Base-by-base conservation (phyloP, 2,113 vertebrate species). In the Nannospalax galili region DNA sequence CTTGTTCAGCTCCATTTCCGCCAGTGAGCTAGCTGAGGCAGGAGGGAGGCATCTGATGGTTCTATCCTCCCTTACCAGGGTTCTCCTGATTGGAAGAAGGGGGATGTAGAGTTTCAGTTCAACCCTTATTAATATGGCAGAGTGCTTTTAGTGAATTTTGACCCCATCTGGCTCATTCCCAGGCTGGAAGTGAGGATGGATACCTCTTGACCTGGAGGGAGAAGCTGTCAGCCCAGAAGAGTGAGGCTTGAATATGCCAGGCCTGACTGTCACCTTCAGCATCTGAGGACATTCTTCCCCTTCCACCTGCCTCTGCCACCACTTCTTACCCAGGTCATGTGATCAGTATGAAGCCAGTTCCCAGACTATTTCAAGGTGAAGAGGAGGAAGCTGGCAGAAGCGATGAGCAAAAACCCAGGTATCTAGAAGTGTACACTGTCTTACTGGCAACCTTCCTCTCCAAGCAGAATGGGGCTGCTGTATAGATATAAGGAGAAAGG, bases 211-310 rank as follows among this genome's bases (percentile, higher is more conserved):
- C 56, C 11, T n/a, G 14, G 28, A 52, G 60, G 56, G 35, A 90
- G 80, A 62, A 86, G 8, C 20, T 90, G n/a, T 62, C 64, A 92
- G 42, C 4, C 17, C 79, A 48, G 70, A 74, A 78, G 24, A 74
- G 30, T 48, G 62, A 75, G 88, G 74, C 30, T 62, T 32, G 24
- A 80, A 75, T 56, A n/a, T 95, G 40, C 20, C 84, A 32, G 64
- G 60, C 22, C 84, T 92, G 72, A 65, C 67, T 87, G 56, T 87
- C 87, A 87, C 87, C 79, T 60, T 84, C 67, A 88, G 52, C 67
- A 91, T 73, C 72, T 32, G 58, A 69, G 72, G 88, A 96, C 11
- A 19, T 72, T 67, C 24, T n/a, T 58, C 70, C 69, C 90, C n/a
- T 90, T 45, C 65, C 88, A 35, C 14, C 16, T 35, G 65, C 60